Evolutionary conservation across 2,113 vertebrate species (phyloP).

Genomic region (Pachycephala philippinensis): DNA sequence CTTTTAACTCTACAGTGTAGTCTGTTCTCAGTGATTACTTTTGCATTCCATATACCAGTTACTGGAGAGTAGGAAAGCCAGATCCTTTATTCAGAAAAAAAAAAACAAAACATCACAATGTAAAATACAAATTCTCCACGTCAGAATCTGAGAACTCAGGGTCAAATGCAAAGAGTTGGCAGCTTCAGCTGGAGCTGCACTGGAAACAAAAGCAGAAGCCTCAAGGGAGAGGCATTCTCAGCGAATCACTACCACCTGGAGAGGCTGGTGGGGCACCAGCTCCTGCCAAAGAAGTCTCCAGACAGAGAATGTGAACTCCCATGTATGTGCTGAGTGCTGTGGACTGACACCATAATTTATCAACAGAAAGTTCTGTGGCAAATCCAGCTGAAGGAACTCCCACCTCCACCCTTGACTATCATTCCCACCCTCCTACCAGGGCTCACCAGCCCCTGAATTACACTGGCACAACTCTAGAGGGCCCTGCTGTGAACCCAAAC

Average conservation of each 20-base stretch:
- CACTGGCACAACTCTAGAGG: background rate
- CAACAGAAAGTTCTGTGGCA: background rate
- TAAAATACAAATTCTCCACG: background rate
- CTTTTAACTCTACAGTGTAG: background rate
- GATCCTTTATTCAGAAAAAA: background rate
- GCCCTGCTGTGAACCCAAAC: background rate
- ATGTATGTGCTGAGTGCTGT: background rate
- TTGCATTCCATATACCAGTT: background rate
- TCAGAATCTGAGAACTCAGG: background rate
- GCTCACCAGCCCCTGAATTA: background rate
- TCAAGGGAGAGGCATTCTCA: background rate
- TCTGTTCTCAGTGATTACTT: background rate
- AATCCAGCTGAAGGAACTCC: background rate
- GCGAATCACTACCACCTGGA: background rate
- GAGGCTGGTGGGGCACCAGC: background rate
- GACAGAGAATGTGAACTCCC: background rate
- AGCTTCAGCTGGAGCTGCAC: background rate
- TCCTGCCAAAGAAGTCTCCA: background rate
- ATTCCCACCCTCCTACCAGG: background rate
- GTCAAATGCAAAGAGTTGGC: background rate
- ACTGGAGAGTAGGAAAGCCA: background rate
- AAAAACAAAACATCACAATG: background rate
- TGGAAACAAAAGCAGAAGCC: background rate
- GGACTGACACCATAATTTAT: background rate
- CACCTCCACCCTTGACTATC: background rate